A percentile compares a stretch with the other conserved stretches of the same genome.
Evolutionary conservation across 2,888 invertebrate genomes (phyloP).

Genomic region (Dysmachus trigonus): DNA sequence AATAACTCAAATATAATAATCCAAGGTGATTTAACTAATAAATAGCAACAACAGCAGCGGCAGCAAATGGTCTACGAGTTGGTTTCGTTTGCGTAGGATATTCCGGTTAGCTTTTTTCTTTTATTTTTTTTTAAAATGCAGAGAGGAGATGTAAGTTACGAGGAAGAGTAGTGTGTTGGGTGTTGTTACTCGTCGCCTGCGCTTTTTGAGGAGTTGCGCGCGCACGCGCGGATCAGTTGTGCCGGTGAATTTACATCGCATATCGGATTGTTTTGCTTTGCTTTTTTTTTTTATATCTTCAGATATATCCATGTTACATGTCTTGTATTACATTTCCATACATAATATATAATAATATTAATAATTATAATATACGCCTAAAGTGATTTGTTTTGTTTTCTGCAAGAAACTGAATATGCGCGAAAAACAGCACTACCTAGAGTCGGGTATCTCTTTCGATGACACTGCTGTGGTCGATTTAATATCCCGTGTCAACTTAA

Average conservation of each 20-base stretch:
- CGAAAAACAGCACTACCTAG: slow-evolving; percentile 64
- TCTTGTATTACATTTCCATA: slow-evolving; percentile 37
- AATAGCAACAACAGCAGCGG: slow-evolving; percentile 33
- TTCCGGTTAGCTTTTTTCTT: neutral
- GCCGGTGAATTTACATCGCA: slow-evolving; percentile 35
- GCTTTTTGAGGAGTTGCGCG: neutral
- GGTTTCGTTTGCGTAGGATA: neutral
- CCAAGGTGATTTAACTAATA: slow-evolving; percentile 33
- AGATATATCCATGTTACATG: slow-evolving; percentile 28
- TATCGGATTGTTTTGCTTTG: slow-evolving; percentile 24
- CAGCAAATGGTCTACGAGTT: neutral
- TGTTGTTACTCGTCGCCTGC: neutral
- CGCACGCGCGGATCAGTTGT: neutral
- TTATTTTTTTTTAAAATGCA: neutral
- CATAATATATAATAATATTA: slow-evolving; percentile 41
- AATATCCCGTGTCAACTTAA: slow-evolving; percentile 57
- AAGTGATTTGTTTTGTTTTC: slow-evolving; percentile 42
- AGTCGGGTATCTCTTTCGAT: slow-evolving; percentile 64
- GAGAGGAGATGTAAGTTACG: neutral
- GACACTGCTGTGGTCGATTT: slow-evolving; percentile 55
- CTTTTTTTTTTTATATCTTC: slow-evolving; percentile 28
- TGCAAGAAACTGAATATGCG: slow-evolving; percentile 28
- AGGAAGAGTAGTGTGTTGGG: neutral
- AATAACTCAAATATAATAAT: slow-evolving; percentile 41
- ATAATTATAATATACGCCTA: slow-evolving; percentile 44